A percentile compares a stretch with the other conserved stretches of the same genome.
Evolutionary conservation across 2,113 vertebrate species (phyloP).

Genomic region (Eptesicus fuscus): DNA sequence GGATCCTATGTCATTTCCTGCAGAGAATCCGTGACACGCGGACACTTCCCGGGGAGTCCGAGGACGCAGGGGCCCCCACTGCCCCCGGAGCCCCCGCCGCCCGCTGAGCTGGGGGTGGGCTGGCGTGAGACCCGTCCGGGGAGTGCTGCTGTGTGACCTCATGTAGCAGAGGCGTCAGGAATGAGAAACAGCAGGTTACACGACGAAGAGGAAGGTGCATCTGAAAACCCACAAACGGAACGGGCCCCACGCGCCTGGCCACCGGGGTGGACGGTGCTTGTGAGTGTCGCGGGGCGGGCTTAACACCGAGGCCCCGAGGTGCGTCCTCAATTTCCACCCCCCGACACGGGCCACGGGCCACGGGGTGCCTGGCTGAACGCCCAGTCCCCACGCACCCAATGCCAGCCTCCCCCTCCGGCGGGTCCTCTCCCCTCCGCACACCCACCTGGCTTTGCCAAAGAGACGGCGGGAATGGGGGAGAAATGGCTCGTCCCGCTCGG

Average conservation of each 20-base stretch:
- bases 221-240: neutral
- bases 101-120: too few relatives aligned
- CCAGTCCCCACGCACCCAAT: fast-evolving
- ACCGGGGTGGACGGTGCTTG: neutral
- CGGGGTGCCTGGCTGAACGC: too few relatives aligned
- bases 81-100: too few relatives aligned
- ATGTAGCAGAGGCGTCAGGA: too few relatives aligned
- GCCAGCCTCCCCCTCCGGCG: neutral
- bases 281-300: neutral
- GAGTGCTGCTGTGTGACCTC: neutral
- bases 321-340: neutral
- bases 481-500: neutral
- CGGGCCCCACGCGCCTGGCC: neutral
- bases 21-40: too few relatives aligned
- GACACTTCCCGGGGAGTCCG: neutral
- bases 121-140: neutral
- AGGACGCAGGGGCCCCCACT: neutral
- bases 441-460: neutral
- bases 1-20: fast-evolving
- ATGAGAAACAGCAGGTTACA: neutral
- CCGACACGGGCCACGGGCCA: neutral
- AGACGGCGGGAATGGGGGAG: too few relatives aligned
- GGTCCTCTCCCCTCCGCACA: neutral
- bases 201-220: neutral
- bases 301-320: neutral